Base-by-base conservation (phyloP, 2,797 vertebrate genomes). In the Periparus ater region DNA sequence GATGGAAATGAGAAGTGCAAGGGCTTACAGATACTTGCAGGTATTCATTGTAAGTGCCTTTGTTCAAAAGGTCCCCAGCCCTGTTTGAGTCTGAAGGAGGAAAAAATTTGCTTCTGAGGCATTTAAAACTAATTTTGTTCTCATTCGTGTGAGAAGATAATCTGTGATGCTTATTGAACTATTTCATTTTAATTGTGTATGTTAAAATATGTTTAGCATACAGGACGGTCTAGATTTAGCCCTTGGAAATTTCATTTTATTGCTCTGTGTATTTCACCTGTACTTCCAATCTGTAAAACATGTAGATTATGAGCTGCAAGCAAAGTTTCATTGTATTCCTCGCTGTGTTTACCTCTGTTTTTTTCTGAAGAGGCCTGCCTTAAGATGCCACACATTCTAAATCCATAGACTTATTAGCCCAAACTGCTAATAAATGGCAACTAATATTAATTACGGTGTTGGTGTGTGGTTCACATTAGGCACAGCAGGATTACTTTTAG, bases 111-210 rank as follows among this genome's bases (percentile, higher is more conserved):
- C 50, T 92, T 89, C 63, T 57, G 45, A 89, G 67, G 44, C 72
- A 65, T 45, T 85, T 93, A 67, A 89, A 94, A 63, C 42, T 79
- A 74, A 74, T 95, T 89, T 74, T 91, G 5, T 91, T 89, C 67
- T 91, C 74, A 74, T 82, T 95, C 89, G 60, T 85, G 38, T 71
- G 74, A 87, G 71, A 91, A 85, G 60, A 89, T 50, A 79, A 90
- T 91, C 76, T 23, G 29, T 17, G 27, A 73, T 82, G n/a, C 63
- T 73, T 86, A 81, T 27, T 65, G 89, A 93, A 88, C 3, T 4
- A 29, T 91, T 79, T 85, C 9, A 66, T 86, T 91, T 88, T 82
- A 93, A 92, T 80, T 42, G 54, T 77, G 7, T 36, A 29, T 80
- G 81, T 83, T 88, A 68, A 76, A 89, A 80, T 51, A 51, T 32